Base-by-base conservation (phyloP, 2,113 vertebrate genomes). In the Odocoileus virginianus region DNA sequence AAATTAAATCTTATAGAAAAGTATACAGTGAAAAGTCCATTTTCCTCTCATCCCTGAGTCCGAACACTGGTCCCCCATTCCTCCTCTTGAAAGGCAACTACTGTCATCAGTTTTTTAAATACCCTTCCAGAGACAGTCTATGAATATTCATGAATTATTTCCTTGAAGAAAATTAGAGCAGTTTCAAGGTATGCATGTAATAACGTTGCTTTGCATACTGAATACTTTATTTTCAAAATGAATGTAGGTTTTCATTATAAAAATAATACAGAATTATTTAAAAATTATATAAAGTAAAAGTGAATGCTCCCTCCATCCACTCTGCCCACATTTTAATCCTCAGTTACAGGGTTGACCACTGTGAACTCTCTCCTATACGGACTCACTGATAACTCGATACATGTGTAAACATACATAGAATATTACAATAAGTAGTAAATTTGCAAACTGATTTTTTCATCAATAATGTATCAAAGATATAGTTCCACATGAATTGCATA, bases 141-240 rank as follows among this genome's bases (percentile, higher is more conserved):
- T 97, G 81, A 86, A 95, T 98, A 97, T 97, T 97, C 93, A 97
- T 98, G 95, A 95, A 79, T 61, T 45, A 87, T 78, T 94, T 97
- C 86, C 95, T 95, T 97, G 95, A 96, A 97, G 95, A 91, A 97
- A 96, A 97, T 97, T 89, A 97, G 78, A 96, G 88, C 94, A 97
- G 88, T 95, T 86, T 98, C 91, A 97, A 97, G 89, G 78, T 96
- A 96, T 87, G 87, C 33, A n/a, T 97, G n/a, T 91, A 97, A 93
- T 74, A 97, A 97, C 81, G 83, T 93, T 91, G 82, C 93, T 97
- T 74, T 97, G 93, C 83, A 95, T 97, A 97, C 57, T 30, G 40
- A 96, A 93, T 79, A 28, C 47, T 97, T 93, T 82, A 60, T 96
- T 97, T 97, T 82, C 87, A 96, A 92, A 96, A 91, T 94, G 43